Base-by-base conservation (phyloP, 2,113 vertebrate species). In the Ctenodactylus gundi region DNA sequence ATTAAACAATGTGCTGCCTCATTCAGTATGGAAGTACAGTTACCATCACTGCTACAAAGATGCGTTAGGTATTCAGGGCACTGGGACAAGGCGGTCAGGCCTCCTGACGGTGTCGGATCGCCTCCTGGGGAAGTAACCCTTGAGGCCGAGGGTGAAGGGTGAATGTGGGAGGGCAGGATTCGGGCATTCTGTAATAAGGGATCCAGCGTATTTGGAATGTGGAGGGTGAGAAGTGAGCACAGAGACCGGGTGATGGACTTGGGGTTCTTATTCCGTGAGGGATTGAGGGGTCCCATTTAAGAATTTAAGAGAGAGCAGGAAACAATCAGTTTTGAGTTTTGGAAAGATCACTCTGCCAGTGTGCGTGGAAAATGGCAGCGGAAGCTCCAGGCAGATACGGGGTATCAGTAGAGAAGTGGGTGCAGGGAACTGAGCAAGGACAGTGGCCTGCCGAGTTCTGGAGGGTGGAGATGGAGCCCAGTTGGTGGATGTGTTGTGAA, bases 131-230 rank as follows among this genome's bases (percentile, higher is more conserved):
- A 41, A 53, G 76, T 17, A 18, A 51, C 39, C 1, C 5, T 2
- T 58, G 67, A 36, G 36, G 73, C 44, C 29, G 36, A 77, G 29
- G 39, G 51, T 34, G 51, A 81, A 85, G 87, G 53, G 44, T 44
- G 55, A 34, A 12, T 25, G 9, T 0, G 70, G 41, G 18, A 10
- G 7, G 55, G 80, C 49, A 29, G 34, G 64, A 0, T 25, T 36
- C 10, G 57, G 39, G 55, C 49, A 10, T 64, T 64, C 29, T 3
- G 0, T 0, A 4, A n/a, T 36, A n/a, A 34, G 41, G 55, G 44
- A 81, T 58, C 64, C 41, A 7, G 27, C 18, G 12, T 44, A 57
- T 55, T 65, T n/a, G 23, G 84, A 39, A 5, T 64, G 25, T 2
- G 5, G 29, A 83, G 67, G 23, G 14, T 15, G 2, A 55, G 53